phyloP scores from a whole-genome alignment of 2,113 vertebrate species.

The Oreotrochilus melanogaster region DNA sequence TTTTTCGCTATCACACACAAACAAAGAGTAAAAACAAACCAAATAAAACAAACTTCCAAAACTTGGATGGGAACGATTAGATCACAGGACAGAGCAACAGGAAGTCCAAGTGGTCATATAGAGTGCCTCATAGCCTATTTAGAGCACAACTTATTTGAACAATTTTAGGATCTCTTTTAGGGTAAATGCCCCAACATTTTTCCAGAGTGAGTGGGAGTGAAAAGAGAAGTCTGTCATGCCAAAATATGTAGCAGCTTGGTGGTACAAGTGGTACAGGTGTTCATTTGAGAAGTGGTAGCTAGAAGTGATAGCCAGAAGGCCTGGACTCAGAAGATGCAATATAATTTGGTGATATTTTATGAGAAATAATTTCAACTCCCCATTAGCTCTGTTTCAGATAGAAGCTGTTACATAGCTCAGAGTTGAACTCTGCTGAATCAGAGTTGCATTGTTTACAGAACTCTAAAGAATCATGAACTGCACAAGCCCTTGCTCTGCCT shows the following conservation, averaged over 20 bases:
- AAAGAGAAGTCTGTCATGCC: background rate
- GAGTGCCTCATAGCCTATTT: background rate
- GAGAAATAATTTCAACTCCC: rapidly evolving
- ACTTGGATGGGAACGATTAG: background rate
- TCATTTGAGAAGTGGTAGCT: background rate
- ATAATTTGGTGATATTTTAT: background rate
- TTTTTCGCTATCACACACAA: background rate
- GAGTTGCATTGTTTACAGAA: background rate
- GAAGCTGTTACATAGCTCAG: background rate
- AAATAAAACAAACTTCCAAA: background rate
- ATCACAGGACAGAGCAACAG: background rate
- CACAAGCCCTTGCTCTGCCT: background rate
- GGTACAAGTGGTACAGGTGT: rapidly evolving
- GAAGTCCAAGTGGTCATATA: background rate
- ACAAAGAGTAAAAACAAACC: background rate
- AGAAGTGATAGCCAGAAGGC: rapidly evolving
- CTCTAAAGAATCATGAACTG: background rate
- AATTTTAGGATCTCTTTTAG: background rate
- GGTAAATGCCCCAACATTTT: background rate
- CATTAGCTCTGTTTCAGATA: background rate
- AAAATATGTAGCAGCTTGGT: rapidly evolving
- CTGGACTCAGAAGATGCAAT: background rate
- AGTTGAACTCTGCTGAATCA: background rate
- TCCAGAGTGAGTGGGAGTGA: background rate
- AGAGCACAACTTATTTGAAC: background rate